Base-by-base conservation (phyloP, 1,140 invertebrate genomes). In the Mycetomoellerius zeteki region DNA sequence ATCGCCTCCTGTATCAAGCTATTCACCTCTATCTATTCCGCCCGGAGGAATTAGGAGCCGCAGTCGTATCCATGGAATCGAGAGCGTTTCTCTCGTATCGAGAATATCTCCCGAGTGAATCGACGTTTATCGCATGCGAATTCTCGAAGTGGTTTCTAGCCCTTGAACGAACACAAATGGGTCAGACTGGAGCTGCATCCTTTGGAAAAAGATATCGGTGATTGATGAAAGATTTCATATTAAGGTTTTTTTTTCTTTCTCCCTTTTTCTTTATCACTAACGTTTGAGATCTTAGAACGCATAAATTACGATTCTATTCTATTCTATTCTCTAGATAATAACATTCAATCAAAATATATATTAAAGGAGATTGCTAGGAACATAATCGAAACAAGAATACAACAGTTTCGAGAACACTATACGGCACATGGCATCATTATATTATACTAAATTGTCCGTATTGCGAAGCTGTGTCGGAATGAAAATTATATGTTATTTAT, bases 41-140 rank as follows among this genome's bases (percentile, higher is more conserved):
- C 80, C 52, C 56, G 60, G 37, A 86, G 89, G 81, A 90, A 90
- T 90, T 90, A 90, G 89, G 86, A 81, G 60, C 77, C 69, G 81
- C 75, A 86, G 73, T 88, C 81, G 86, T 88, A 85, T 85, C 82
- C 86, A 90, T 56, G 56, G 72, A 85, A 90, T 90, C 69, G 89
- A 81, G 86, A 75, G 80, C 69, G 88, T 90, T 89, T 78, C 85
- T 65, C 78, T 84, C 56, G 89, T 87, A 89, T 89, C 73, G 73
- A 54, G 58, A 90, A 90, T 90, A 86, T 90, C 89, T 62, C 86
- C 80, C 62, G 47, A 30, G 47, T 80, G 89, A 80, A 72, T 89
- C 87, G 54, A 58, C 81, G 56, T 90, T 89, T 89, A 80, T 84
- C 69, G 80, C 71, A 54, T 58, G 58, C 71, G 27, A 80, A 27